Evolutionary conservation across 2,113 vertebrate species (phyloP), one percentile per base, ranked within the genome.

Genomic region (Cnemophilus loriae): DNA sequence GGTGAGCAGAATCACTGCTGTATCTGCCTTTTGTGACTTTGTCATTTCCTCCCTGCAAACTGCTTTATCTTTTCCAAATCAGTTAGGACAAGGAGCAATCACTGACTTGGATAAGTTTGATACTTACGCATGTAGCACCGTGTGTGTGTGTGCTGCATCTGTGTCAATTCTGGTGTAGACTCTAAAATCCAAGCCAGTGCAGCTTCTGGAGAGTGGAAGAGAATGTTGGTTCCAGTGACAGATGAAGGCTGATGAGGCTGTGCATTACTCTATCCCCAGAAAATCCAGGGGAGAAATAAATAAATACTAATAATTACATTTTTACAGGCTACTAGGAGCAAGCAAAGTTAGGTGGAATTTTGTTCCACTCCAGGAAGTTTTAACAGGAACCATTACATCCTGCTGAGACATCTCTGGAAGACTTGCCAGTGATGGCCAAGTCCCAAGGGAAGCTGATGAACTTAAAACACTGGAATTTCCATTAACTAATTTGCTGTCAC

Each of bases 11-110:
- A 60, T 56, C 6, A 1, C 39, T 60, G 39, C 42, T 75, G 19
- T 42, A 46, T 91, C 82, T 90, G 84, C 59, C 44, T 84, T 76
- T 68, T 65, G 53, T 93, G 85, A 60, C 39, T 93, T 87, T 64
- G 42, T 59, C 16, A 7, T 67, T 83, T 47, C 23, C 13, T 87
- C n/a, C n/a, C 8, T 79, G 70, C 60, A 64, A 39, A 71, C 30
- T 79, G 39, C 57, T 64, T 84, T 75, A 70, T 61, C 63, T 78
- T 74, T 96, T 50, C 55, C 63, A 65, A 49, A 46, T 70, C 35
- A 30, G n/a, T 78, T 86, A 52, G 81, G 41, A 86, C 42, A 80
- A 78, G 47, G 33, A 50, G 27, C 30, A 33, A 21, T 70, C 47
- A n/a, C 5, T 56, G 39, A 46, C 73, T 73, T 65, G 76, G 35